Evolutionary conservation across 2,888 invertebrate genomes (phyloP).

Genomic region (Spatulosminthurus flaviceps): DNA sequence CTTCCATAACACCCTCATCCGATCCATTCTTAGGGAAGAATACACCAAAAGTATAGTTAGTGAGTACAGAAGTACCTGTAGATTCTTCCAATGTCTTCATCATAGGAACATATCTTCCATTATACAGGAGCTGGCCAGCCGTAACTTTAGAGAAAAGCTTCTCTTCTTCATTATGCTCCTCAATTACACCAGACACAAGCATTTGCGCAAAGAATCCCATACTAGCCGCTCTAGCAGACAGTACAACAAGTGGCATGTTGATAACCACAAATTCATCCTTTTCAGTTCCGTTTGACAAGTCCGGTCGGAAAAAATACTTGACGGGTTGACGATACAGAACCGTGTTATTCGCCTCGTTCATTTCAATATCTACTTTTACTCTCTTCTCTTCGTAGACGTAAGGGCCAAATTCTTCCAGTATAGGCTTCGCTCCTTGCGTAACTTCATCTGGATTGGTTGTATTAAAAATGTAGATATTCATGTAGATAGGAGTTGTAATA

Average conservation of each 20-base stretch:
- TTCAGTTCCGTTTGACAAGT: slow-evolving; percentile 52
- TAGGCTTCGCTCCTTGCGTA: slow-evolving; percentile 43
- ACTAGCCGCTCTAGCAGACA: slow-evolving; percentile 26
- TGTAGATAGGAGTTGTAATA: slow-evolving; percentile 57
- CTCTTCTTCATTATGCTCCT: slow-evolving; percentile 43
- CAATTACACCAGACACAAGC: neutral
- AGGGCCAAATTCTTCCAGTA: slow-evolving; percentile 54
- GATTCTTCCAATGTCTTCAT: slow-evolving; percentile 49
- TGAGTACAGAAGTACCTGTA: slow-evolving; percentile 38
- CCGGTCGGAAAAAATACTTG: slow-evolving; percentile 53
- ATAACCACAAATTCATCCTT: slow-evolving; percentile 55
- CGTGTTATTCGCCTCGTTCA: slow-evolving; percentile 51
- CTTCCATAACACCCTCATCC: slow-evolving; percentile 48
- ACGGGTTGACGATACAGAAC: slow-evolving; percentile 56
- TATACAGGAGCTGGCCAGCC: slow-evolving; percentile 52
- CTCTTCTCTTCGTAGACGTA: slow-evolving; percentile 57
- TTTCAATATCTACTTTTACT: slow-evolving; percentile 52
- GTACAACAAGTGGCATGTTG: slow-evolving; percentile 59
- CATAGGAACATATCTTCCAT: slow-evolving; percentile 51
- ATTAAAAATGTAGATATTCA: slow-evolving; percentile 59
- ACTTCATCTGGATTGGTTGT: slow-evolving; percentile 60
- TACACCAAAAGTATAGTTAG: slow-evolving; percentile 51
- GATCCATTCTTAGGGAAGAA: slow-evolving; percentile 50
- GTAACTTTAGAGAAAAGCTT: slow-evolving; percentile 49
- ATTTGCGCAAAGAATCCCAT: slow-evolving; percentile 17